phyloP scores from a whole-genome alignment of 2,888 invertebrate species.

The Tiphia femorata region DNA sequence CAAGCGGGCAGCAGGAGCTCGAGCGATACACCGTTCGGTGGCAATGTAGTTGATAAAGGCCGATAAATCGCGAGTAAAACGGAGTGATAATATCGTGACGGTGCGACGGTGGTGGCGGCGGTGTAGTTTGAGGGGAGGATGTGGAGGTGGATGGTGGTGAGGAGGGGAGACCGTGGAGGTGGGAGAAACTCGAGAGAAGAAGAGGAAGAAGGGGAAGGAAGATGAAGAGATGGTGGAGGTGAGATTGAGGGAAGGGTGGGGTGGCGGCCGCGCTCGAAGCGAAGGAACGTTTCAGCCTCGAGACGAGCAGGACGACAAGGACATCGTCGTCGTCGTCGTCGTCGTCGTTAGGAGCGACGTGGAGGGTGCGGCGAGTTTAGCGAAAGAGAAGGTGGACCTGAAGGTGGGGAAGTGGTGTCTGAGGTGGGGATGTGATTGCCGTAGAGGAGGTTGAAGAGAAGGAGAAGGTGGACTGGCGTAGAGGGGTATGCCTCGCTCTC shows the following conservation, averaged over 20 bases:
- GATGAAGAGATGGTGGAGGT: slow-evolving; percentile 8
- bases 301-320: slow-evolving; percentile 34
- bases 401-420: slow-evolving; percentile 16
- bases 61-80: slow-evolving; percentile 66
- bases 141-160: slow-evolving; percentile 5
- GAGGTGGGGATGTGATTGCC: slow-evolving; percentile 25
- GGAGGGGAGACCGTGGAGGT: not conserved
- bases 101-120: slow-evolving; percentile 12
- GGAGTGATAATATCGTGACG: slow-evolving; percentile 64
- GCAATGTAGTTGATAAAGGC: slow-evolving; percentile 64
- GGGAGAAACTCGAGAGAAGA: not conserved
- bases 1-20: no score
- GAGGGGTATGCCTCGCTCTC: no score
- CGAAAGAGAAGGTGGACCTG: slow-evolving; percentile 37
- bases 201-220: slow-evolving; percentile 6
- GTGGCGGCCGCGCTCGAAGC: slow-evolving; percentile 30
- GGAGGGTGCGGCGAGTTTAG: slow-evolving; percentile 18
- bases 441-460: slow-evolving; percentile 1
- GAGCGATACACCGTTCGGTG: slow-evolving; percentile 48
- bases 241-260: slow-evolving; percentile 10
- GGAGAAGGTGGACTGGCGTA: no score
- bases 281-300: slow-evolving; percentile 52
- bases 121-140: slow-evolving; percentile 14
- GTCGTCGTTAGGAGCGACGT: slow-evolving; percentile 3
- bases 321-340: slow-evolving; percentile 13